Evolutionary conservation across 2,888 invertebrate genomes (phyloP), one percentile per base, ranked within the genome.

Genomic region (Campaea margaritaria): DNA sequence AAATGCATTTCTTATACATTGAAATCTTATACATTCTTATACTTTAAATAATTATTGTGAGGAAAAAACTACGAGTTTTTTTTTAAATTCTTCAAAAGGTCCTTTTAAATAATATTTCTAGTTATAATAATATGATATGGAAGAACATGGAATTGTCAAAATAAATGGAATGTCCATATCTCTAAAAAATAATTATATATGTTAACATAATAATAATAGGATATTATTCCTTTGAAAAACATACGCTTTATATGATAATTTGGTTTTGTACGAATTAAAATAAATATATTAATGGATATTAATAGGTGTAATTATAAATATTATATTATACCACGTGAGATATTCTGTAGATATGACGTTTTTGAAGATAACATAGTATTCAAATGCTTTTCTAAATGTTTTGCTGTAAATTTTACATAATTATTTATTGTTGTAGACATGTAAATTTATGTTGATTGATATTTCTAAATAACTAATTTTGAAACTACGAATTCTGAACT

Each of bases 171-270:
- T 62, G 64, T 64, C 67, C 68, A 64, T 65, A 68, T 66, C 60
- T 65, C 49, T 58, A 67, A 67, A 65, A 64, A 73, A 68, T 67
- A 67, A 67, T 67, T 65, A 69, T 64, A 65, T 68, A 64, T 46
- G 50, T 58, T 51, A 31, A 50, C 49, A 42, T 54, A 41, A 31
- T 46, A 56, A 21, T 51, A n/a, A 73, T 54, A 48, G 61, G 71
- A 75, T 59, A 65, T 47, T 16, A 75, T 78, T 78, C 79, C 78
- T 80, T 79, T 78, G 57, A 69, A 68, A 70, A 60, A 60, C 49
- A 83, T 85, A 75, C 85, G 85, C 85, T 86, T 86, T 85, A 84
- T 75, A 75, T 50, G 48, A 68, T 62, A 72, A 66, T 73, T 82
- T 81, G 58, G 59, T 82, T 82, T 81, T 79, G 65, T 79, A 81